A percentile compares a stretch with the other conserved stretches of the same genome.
phyloP scores from a whole-genome alignment of 2,888 invertebrate species.

The Eupithecia abbreviata region DNA sequence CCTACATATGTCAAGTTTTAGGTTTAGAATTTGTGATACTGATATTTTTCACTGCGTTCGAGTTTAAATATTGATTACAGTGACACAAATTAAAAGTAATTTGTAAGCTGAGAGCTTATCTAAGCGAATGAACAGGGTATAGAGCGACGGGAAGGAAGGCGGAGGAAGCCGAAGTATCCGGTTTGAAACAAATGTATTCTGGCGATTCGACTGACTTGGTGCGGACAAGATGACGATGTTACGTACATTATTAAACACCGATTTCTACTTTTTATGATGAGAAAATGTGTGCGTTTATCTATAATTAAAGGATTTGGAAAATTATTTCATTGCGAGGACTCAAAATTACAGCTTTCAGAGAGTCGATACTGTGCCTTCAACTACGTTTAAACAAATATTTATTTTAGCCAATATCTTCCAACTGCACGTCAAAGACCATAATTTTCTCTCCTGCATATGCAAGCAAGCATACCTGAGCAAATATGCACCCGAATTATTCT shows the following conservation, averaged over 20 bases:
- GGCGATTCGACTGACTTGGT: neutral
- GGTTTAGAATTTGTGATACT: neutral
- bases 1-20: neutral
- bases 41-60: neutral
- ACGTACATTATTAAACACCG: neutral
- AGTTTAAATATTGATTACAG: neutral
- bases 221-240: neutral
- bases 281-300: neutral
- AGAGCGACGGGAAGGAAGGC: no score
- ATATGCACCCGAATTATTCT: neutral
- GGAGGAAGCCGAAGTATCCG: neutral
- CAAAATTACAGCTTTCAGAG: no score
- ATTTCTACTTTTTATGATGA: neutral
- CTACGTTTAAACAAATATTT: neutral
- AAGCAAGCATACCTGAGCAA: neutral
- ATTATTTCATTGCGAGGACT: no score
- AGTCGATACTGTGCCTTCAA: no score
- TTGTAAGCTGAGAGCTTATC: neutral
- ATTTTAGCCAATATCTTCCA: neutral
- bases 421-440: neutral
- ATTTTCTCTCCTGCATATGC: neutral
- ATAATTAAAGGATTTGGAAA: neutral
- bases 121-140: neutral
- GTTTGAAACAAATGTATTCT: neutral
- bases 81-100: neutral